Base-by-base conservation (phyloP, 2,888 invertebrate genomes). In the Tenthredo notha region DNA sequence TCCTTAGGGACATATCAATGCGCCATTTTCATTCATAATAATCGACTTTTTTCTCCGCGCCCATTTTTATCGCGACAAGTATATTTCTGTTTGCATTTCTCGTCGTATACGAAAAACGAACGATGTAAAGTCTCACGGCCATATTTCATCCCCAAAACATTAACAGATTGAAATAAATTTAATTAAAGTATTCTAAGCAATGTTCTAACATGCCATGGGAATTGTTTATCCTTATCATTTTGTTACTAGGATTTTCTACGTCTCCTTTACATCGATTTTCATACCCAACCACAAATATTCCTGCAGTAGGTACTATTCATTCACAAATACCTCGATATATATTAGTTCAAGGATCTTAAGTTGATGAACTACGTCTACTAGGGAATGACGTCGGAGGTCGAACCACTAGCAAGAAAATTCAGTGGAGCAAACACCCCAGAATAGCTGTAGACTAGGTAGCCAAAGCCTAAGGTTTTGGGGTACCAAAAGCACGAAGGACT, bases 341-440 rank as follows among this genome's bases (percentile, higher is more conserved):
- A 67, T 67, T 33, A 67, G 15, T 18, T 25, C 29, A 2, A 33
- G 67, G 67, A 67, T n/a, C 43, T 74, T n/a, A 18, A n/a, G 25
- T n/a, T 43, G 72, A 74, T 74, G 40, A 74, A 74, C 40, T 43
- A 74, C 43, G 21, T 74, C 40, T 43, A 74, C 67, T 25, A 43
- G 12, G 21, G 43, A 74, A 15, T 74, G 72, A 74, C 40, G 40
- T 74, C 72, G 43, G 72, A 2, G 21, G 72, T 43, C 21, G 21
- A n/a, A 74, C 72, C 40, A 74, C 21, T 5, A 43, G 43, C 72
- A 61, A 80, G 80, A 80, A 80, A 80, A 80, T 80, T 80, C 80
- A 61, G 12, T n/a, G 40, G 18, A 61, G 80, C 80, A 61, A 58
- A 80, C 61, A 80, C 37, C n/a, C 37, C 78, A 40, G 12, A 61